These are phyloP conservation scores for Ceratina japonica DNA, from an alignment of 1,140 invertebrate species.

Conservation along the genomic window DNA sequence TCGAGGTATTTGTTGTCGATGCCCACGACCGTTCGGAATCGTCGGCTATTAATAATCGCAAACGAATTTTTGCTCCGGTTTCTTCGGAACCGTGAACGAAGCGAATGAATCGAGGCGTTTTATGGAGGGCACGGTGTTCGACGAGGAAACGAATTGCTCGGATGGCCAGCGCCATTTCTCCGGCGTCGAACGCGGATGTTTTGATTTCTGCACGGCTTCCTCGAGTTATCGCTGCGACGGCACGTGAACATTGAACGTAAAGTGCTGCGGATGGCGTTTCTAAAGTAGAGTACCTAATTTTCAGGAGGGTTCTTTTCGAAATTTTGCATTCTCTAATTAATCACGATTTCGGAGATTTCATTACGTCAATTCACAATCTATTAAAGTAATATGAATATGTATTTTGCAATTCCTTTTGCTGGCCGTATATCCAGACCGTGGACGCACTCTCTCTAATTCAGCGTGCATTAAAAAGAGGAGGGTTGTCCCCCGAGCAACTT, in stretches of 20 bases:
- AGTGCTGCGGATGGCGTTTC: too few relatives aligned
- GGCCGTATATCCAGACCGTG: too few relatives aligned
- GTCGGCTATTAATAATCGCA: constrained; percentile 36
- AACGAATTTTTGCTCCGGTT: constrained; percentile 14
- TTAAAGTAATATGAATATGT: too few relatives aligned
- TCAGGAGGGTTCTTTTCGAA: too few relatives aligned
- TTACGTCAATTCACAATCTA: too few relatives aligned
- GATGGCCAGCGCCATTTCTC: constrained; percentile 16
- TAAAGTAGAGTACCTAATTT: too few relatives aligned
- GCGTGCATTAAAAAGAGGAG: neutral
- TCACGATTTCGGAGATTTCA: too few relatives aligned
- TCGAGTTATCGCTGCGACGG: constrained; percentile 2
- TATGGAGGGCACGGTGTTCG: neutral
- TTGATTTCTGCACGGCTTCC: constrained; percentile 9
- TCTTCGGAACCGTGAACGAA: neutral
- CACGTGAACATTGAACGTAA: neutral
- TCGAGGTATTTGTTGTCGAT: constrained; percentile 26
- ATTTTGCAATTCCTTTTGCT: too few relatives aligned
- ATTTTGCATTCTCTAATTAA: too few relatives aligned
- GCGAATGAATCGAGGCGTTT: neutral
- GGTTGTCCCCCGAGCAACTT: neutral
- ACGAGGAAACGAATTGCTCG: constrained; percentile 15
- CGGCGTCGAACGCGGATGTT: neutral
- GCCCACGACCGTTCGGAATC: constrained; percentile 4
- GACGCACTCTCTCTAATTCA: neutral